Percentiles rank a stretch among this genome's conserved stretches.
These are phyloP conservation scores for Anticlea derivata DNA, from an alignment of 2,888 invertebrate species.

Conservation along the genomic window DNA sequence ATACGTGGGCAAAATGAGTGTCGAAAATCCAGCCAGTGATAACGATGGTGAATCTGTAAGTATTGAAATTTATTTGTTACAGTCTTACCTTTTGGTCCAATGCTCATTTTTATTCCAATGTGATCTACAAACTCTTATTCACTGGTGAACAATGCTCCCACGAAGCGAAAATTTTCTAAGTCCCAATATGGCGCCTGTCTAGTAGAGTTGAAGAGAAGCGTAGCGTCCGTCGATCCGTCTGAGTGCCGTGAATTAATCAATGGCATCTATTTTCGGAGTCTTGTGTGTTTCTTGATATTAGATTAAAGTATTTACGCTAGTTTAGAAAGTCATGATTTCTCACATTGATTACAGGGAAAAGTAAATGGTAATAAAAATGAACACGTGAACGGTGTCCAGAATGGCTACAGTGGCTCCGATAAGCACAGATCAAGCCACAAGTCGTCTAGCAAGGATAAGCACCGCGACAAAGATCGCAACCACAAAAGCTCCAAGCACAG, in stretches of 20 bases:
- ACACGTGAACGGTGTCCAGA: conserved; percentile 91
- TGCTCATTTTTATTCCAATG: conserved; percentile 32
- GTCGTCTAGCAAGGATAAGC: conserved; percentile 87
- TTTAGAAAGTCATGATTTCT: not conserved
- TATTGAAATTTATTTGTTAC: conserved; percentile 57
- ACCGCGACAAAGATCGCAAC: conserved; percentile 86
- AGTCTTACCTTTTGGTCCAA: conserved; percentile 37
- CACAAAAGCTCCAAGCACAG: conserved; percentile 82
- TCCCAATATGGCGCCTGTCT: conserved; percentile 96
- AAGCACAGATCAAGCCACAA: conserved; percentile 86
- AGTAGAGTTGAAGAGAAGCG: conserved; percentile 84
- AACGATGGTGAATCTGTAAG: conserved; percentile 85
- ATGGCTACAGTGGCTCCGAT: conserved; percentile 86
- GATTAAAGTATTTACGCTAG: not conserved
- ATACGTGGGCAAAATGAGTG: conserved; percentile 86
- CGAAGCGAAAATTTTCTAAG: conserved; percentile 86
- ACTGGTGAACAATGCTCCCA: conserved; percentile 78
- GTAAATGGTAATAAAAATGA: conserved; percentile 82
- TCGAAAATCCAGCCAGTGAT: conserved; percentile 85
- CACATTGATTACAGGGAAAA: conserved; percentile 60
- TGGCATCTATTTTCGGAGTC: conserved; percentile 8
- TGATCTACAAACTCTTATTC: conserved; percentile 54
- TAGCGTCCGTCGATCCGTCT: conserved; percentile 63
- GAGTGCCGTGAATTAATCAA: conserved; percentile 33
- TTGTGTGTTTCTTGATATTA: not conserved